Evolutionary conservation across 2,888 invertebrate genomes (phyloP), one percentile per base, ranked within the genome.

Genomic region (Trichopoda pennipes): DNA sequence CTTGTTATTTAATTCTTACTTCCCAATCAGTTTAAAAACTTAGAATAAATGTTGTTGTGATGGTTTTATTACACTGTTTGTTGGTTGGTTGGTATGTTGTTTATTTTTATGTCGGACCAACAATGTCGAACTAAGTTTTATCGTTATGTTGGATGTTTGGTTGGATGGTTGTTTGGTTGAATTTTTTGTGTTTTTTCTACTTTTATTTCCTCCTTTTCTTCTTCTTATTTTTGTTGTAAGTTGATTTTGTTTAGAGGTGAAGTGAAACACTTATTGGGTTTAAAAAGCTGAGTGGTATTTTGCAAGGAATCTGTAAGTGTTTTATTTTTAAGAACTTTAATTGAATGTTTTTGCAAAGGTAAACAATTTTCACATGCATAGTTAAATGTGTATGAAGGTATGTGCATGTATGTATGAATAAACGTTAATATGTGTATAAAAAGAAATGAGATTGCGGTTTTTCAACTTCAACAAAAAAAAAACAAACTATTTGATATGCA

Each of bases 1-100:
- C 81, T 78, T 78, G 69, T 69, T 82, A 21, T 70, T 79, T 70
- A 75, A 70, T 82, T 82, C 81, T 82, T 74, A 55, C 74, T 82
- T 82, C 81, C 78, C 81, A 82, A 78, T 75, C 78, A 74, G 32
- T 74, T 78, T 70, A 64, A 55, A 64, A 78, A 78, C 66, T 66
- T 61, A 32, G 35, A 74, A 73, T 78, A 56, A 56, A 51, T 64
- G 49, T 77, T 66, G 16, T 68, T 44, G 44, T 38, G n/a, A n/a
- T 58, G 44, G 16, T 28, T 28, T 28, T 28, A 28, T 28, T 28
- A 28, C 28, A 1, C 7, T 28, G 3, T 1, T 28, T 28, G 2
- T 28, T 28, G 2, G 6, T 28, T 28, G 8, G 3, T 12, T 38
- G 10, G 38, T 38, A 12, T 38, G 38, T 38, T 12, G 38, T 68